Evolutionary conservation across 1,140 invertebrate species (phyloP).

Genomic region (Amphibalanus amphitrite): DNA sequence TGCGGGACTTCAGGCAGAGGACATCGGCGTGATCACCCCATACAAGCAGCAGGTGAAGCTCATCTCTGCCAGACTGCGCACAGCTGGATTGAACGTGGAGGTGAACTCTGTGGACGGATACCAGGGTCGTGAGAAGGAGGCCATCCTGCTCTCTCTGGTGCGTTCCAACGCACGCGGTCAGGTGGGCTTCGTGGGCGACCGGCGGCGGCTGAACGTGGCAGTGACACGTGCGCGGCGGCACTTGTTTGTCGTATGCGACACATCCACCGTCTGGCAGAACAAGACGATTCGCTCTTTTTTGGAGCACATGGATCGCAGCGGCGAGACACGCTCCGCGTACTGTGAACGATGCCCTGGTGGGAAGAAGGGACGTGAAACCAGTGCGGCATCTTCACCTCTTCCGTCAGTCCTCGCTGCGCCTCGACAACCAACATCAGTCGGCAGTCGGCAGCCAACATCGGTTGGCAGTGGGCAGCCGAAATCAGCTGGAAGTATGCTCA

Average conservation of each 20-base stretch:
- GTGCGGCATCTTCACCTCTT: too few relatives aligned
- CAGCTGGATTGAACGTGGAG: slow-evolving; percentile 29
- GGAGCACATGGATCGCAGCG: slow-evolving; percentile 33
- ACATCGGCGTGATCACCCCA: slow-evolving; percentile 41
- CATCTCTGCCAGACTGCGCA: slow-evolving; percentile 23
- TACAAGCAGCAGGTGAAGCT: slow-evolving; percentile 34
- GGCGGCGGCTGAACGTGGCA: slow-evolving; percentile 41
- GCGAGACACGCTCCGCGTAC: slow-evolving; percentile 19
- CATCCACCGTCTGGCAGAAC: slow-evolving; percentile 34
- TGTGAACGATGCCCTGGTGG: too few relatives aligned
- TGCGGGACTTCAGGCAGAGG: slow-evolving; percentile 28
- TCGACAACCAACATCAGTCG: too few relatives aligned
- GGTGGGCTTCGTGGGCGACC: slow-evolving; percentile 42
- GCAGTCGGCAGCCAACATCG: too few relatives aligned
- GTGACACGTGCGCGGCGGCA: slow-evolving; percentile 40
- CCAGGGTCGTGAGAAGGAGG: slow-evolving; percentile 37
- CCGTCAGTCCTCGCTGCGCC: too few relatives aligned
- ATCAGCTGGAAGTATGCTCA: too few relatives aligned
- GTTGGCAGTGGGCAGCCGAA: too few relatives aligned
- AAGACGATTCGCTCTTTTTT: slow-evolving; percentile 31
- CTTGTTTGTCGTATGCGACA: slow-evolving; percentile 37
- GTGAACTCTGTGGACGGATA: slow-evolving; percentile 42
- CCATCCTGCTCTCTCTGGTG: slow-evolving; percentile 33
- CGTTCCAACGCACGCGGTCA: slow-evolving; percentile 28
- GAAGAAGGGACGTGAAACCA: too few relatives aligned